Base-by-base conservation (phyloP, 2,888 invertebrate species). In the Drosophila stalkeri region DNA sequence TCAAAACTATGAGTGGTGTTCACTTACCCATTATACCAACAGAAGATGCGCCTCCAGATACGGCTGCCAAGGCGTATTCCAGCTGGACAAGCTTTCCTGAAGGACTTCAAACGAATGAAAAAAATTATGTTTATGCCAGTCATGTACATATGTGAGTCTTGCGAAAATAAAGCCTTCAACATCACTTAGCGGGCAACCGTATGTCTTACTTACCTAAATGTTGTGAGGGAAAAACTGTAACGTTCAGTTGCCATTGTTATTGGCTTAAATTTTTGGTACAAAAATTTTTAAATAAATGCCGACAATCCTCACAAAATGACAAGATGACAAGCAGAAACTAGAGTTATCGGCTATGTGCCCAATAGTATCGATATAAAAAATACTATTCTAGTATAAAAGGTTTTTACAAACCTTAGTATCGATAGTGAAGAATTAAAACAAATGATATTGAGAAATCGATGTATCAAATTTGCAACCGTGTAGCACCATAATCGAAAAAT, bases 21-120 rank as follows among this genome's bases (percentile, higher is more conserved):
- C 5, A 9, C 78, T 91, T 93, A 97, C 97, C 97, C 96, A 99
- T 98, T 68, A 99, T 99, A 46, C 99, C 99, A 80, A 99, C 99
- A 68, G 99, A 99, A 4, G 99, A 99, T 5, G 99, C 99, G 72
- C 99, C 99, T 75, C 99, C 98, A 70, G 98, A 98, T 33, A 99
- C 99, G 37, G 99, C 99, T 64, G 99, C 99, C 93, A 99, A 94
- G 5, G 99, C 99, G 97, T 99, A 99, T 94, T 99, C 99, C 88
- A 99, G 99, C 94, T 99, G 99, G 64, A 99, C 99, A 89, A 99
- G 94, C 94, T 99, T 99, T 81, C 99, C 99, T 31, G 99, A 99
- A 20, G 99, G 99, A 93, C 99, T 99, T 94, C 35, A 94, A 94
- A 92, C 90, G 76, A 72, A 67, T 23, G n/a, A 37, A 31, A 52